phyloP scores from a whole-genome alignment of 2,888 invertebrate genomes.

The Notodonta dromedarius region DNA sequence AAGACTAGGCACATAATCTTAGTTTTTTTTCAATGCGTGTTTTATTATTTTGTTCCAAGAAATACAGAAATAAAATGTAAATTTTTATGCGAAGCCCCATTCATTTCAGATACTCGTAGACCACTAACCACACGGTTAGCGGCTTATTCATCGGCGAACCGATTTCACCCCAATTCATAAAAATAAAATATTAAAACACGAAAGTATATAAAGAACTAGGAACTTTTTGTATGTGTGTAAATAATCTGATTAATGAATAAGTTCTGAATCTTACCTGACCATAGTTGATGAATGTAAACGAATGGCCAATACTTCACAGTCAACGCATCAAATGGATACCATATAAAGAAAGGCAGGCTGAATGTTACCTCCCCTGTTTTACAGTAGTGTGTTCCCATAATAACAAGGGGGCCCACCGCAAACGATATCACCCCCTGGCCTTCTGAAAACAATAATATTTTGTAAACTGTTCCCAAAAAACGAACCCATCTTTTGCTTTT shows the following conservation, averaged over 20 bases:
- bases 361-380: constrained; percentile 44
- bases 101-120: too few species aligned
- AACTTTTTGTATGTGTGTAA: too few species aligned
- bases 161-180: neutral
- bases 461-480: constrained; percentile 32
- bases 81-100: too few species aligned
- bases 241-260: too few species aligned
- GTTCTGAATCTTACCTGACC: constrained; percentile 51
- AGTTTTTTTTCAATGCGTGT: too few species aligned
- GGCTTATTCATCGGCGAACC: neutral
- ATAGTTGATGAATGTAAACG: constrained; percentile 47
- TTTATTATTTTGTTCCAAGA: too few species aligned
- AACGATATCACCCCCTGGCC: constrained; percentile 35
- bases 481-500: constrained; percentile 25
- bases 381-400: constrained; percentile 40
- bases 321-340: constrained; percentile 56
- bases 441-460: constrained; percentile 25
- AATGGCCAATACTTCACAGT: constrained; percentile 47
- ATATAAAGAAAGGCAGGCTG: constrained; percentile 47
- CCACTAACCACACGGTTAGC: too few species aligned
- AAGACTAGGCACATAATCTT: too few species aligned
- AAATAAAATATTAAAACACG: neutral
- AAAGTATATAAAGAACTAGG: neutral
- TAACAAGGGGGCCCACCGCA: constrained; percentile 40
- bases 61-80: too few species aligned